Conservation (phyloP, 2,113 vertebrate species). For the Macrotus californicus region DNA sequence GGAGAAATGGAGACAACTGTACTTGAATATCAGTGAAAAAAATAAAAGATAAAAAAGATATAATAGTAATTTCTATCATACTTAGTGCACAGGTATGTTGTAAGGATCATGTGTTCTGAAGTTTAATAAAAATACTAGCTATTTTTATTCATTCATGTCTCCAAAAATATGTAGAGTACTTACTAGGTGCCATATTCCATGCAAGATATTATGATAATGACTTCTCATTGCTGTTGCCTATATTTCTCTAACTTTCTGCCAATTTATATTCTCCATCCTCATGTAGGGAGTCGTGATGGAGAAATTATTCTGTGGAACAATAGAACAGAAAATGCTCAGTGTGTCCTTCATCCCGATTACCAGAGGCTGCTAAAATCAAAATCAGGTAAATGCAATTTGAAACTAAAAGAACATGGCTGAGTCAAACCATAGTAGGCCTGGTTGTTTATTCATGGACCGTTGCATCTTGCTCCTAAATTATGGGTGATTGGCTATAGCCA, state of each 20-base stretch:
- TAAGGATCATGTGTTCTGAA: background rate
- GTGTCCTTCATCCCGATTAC: conserved; percentile 70
- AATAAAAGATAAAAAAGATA: background rate
- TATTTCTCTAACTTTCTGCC: conserved; percentile 22
- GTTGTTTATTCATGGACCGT: background rate
- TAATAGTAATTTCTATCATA: background rate
- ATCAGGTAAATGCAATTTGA: conserved; percentile 36
- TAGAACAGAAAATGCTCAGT: conserved; percentile 80
- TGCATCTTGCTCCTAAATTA: conserved; percentile 45
- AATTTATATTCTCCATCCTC: background rate
- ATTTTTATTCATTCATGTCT: background rate
- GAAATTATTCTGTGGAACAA: conserved; percentile 84
- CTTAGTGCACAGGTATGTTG: background rate
- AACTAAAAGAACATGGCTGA: background rate
- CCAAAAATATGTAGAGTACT: background rate
- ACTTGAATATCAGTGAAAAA: too few species aligned
- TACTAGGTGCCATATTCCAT: background rate
- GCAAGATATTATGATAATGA: background rate
- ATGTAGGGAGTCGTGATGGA: conserved; percentile 79
- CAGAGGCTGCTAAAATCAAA: conserved; percentile 55
- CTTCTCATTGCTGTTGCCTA: background rate
- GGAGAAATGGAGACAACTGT: too few species aligned
- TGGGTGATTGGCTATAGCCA: conserved; percentile 42
- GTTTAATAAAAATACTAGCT: background rate
- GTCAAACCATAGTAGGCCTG: background rate